A percentile compares a stretch with the other conserved stretches of the same genome.
Conservation (phyloP, 2,113 vertebrate species). For the Muntiacus muntjak region DNA sequence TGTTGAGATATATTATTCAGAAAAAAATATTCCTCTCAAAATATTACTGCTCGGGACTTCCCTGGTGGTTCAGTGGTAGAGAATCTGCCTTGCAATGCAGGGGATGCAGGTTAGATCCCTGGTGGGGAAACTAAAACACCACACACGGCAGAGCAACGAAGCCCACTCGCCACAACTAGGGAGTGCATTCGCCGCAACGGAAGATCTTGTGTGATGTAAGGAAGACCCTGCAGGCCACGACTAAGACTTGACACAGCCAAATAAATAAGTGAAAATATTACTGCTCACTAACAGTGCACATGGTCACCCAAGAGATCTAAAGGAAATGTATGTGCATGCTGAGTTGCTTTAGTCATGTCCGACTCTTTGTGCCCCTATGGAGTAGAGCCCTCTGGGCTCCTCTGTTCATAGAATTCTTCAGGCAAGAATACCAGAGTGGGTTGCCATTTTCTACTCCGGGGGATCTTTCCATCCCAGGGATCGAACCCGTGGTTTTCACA, state of each 20-base stretch:
- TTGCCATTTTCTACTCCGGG: background rate
- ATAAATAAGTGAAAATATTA: background rate
- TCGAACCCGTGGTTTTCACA: background rate
- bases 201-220: background rate
- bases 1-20: background rate
- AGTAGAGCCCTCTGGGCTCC: too few species aligned
- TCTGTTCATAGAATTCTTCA: background rate
- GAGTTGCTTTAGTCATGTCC: background rate
- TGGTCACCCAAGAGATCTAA: background rate
- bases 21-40: background rate
- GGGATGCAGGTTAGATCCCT: background rate
- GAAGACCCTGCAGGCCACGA: background rate
- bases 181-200: fast-evolving
- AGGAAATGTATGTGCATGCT: background rate
- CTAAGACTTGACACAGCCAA: background rate
- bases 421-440: background rate
- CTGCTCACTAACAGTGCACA: background rate
- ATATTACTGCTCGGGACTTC: background rate
- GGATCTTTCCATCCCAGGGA: background rate
- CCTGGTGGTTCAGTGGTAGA: background rate
- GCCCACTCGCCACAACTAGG: background rate
- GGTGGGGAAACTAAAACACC: background rate
- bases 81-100: background rate
- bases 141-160: background rate
- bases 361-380: background rate